A percentile compares a stretch with the other conserved stretches of the same genome.
These are phyloP conservation scores for Priapulus caudatus DNA, from an alignment of 2,888 invertebrate genomes.

Conservation along the genomic window DNA sequence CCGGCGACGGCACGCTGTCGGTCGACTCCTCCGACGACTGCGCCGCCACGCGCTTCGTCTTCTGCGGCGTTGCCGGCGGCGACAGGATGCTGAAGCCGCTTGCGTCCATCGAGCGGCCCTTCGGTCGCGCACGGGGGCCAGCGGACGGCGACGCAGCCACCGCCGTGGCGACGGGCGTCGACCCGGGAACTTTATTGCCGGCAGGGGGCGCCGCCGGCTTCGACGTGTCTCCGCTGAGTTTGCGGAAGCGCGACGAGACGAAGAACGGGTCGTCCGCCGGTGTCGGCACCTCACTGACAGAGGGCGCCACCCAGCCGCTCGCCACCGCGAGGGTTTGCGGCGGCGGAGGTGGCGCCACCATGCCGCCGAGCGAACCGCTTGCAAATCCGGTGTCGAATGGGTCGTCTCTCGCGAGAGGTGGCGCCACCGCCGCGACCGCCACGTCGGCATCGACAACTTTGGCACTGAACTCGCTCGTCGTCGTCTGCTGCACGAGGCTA, in stretches of 20 bases:
- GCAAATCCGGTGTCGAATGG: not conserved
- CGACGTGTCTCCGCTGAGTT: not conserved
- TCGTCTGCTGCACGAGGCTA: not conserved
- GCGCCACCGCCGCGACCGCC: not conserved
- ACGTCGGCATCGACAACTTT: not conserved
- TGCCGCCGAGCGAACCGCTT: not conserved
- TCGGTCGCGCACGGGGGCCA: not conserved
- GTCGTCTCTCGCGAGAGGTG: not conserved
- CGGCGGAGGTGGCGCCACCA: too few species aligned
- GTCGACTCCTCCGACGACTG: not conserved
- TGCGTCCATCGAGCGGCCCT: not conserved
- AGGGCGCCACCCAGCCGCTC: too few species aligned
- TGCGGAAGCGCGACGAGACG: not conserved
- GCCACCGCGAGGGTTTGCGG: not conserved
- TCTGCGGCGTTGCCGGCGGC: not conserved
- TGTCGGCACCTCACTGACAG: not conserved
- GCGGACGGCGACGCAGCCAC: too few species aligned
- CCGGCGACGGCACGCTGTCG: not conserved
- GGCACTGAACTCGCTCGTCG: not conserved
- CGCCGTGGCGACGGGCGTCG: not conserved
- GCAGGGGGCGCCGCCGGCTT: too few species aligned
- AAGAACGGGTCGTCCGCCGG: not conserved
- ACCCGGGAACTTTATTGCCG: not conserved
- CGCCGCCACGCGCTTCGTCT: not conserved
- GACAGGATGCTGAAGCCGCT: too few species aligned